A percentile compares a stretch with the other conserved stretches of the same genome.
Evolutionary conservation across 2,888 invertebrate species (phyloP).

Genomic region (Galerucella calmariensis): DNA sequence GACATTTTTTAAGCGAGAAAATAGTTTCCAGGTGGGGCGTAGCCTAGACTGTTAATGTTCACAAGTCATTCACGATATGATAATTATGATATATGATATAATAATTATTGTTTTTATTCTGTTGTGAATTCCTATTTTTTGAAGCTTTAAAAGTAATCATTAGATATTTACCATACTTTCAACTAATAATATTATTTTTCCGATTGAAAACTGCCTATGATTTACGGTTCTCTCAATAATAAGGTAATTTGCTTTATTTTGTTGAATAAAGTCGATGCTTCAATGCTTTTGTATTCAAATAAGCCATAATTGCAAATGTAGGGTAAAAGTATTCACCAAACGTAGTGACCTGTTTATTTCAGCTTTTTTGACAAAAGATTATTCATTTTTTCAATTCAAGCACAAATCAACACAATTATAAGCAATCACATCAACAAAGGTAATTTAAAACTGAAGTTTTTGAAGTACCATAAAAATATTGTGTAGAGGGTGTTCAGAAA

Average conservation of each 20-base stretch:
- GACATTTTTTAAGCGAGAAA: too few species aligned
- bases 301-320: constrained; percentile 5
- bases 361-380: neutral
- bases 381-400: neutral
- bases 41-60: too few species aligned
- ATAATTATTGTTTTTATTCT: too few species aligned
- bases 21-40: too few species aligned
- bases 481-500: too few species aligned
- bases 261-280: constrained; percentile 9
- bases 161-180: neutral
- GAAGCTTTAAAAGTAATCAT: neutral
- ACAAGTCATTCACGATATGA: too few species aligned
- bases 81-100: too few species aligned
- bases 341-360: constrained; percentile 7
- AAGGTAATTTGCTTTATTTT: constrained; percentile 16
- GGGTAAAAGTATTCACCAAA: neutral
- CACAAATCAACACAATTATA: neutral
- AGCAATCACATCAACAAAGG: too few species aligned
- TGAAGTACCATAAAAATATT: too few species aligned
- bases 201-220: neutral
- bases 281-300: constrained; percentile 10
- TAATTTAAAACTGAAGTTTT: too few species aligned
- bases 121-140: too few species aligned
- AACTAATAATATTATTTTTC: constrained; percentile 4
- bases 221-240: neutral